These are phyloP conservation scores for Triplophysa bombifrons DNA, from an alignment of 2,797 vertebrate species.

Conservation along the genomic window DNA sequence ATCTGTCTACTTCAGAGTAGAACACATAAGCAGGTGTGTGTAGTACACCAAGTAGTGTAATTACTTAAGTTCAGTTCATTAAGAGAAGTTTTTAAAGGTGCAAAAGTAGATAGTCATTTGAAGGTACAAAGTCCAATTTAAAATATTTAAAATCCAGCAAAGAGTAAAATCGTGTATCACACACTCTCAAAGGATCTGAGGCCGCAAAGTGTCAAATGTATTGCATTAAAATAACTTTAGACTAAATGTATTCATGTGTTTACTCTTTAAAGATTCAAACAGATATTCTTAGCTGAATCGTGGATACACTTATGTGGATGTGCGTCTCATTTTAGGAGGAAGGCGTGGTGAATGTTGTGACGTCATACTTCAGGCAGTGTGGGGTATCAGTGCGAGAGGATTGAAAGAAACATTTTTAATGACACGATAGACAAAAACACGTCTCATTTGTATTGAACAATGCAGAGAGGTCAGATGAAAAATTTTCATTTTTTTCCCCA, in stretches of 20 bases:
- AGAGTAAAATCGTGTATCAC: constrained; percentile 22
- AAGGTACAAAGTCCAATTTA: constrained; percentile 7
- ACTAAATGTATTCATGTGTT: background rate
- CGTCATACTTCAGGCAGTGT: no score
- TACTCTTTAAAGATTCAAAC: constrained; percentile 16
- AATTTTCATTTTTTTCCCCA: no score
- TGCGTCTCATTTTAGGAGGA: background rate
- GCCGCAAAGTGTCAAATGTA: constrained; percentile 2
- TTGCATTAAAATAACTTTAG: constrained; percentile 4
- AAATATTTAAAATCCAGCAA: constrained; percentile 32
- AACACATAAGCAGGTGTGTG: background rate
- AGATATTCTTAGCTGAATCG: background rate
- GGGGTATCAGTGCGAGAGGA: no score
- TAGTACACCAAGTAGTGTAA: background rate
- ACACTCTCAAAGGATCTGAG: background rate
- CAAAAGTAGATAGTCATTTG: constrained; percentile 7
- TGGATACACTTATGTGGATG: constrained; percentile 17
- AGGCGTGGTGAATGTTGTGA: no score
- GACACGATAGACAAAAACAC: no score
- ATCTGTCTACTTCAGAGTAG: background rate
- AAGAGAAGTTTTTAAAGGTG: constrained; percentile 20
- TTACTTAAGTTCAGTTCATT: background rate
- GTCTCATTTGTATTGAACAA: background rate
- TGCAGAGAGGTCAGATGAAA: background rate
- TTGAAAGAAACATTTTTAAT: no score